Base-by-base conservation (phyloP, 2,113 vertebrate species). In the Gobius niger region DNA sequence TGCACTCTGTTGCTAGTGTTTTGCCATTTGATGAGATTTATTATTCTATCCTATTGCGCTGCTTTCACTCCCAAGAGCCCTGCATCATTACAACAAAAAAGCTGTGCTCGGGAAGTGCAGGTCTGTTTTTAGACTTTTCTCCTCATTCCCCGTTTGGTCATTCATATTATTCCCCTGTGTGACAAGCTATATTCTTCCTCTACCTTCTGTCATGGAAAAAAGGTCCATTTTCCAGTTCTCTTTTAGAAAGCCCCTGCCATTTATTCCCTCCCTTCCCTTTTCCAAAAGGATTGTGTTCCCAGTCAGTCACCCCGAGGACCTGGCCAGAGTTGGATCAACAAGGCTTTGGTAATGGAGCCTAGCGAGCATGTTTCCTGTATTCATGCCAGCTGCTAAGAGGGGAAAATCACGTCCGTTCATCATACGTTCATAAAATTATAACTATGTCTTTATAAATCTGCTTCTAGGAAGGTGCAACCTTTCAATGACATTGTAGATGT, bases 271-370 rank as follows among this genome's bases (percentile, higher is more conserved):
- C 72, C 78, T 75, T 83, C 77, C 77, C 72, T 75, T 74, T 78
- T 77, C 68, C 77, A 69, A 73, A 84, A 81, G 73, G 73, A 63
- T 62, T 75, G 69, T 79, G 73, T 83, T 88, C 76, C 79, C 77
- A 83, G 83, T 81, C 76, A 74, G 75, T 83, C 80, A 78, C 74
- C 79, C 84, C 75, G 59, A 88, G 0, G 93, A 93, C 24, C 89
- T 91, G 8, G 81, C 93, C 76, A 93, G 93, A 24, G 94, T 92
- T 88, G 84, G 85, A 89, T 89, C 77, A 88, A 85, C 85, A 82
- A 67, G 84, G 66, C 80, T 81, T 84, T 59, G 69, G 74, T 83
- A 88, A 88, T 88, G 80, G 79, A 87, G 88, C 75, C 79, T 80
- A 82, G 83, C 70, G 90, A 80, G 82, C 81, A 92, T 83, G 88